phyloP scores from a whole-genome alignment of 2,888 invertebrate genomes.

The Synergus japonicus region DNA sequence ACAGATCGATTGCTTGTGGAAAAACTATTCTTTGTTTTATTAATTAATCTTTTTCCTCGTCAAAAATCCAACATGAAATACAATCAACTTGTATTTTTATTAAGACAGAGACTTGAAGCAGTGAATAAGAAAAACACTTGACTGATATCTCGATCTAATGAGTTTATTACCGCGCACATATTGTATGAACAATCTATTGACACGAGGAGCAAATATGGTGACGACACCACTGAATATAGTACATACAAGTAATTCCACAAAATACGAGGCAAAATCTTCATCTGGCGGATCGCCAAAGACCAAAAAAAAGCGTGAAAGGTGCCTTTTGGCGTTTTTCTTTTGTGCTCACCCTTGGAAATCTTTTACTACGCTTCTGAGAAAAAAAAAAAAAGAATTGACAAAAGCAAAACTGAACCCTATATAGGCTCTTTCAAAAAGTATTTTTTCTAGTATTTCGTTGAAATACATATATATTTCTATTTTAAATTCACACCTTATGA shows the following conservation, averaged over 20 bases:
- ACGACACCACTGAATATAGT: constrained; percentile 20
- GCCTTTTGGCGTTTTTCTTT: constrained; percentile 16
- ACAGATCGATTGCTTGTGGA: not conserved
- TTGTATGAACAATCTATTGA: constrained; percentile 18
- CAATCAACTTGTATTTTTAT: constrained; percentile 11
- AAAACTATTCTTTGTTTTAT: constrained; percentile 5
- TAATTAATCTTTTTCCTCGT: constrained; percentile 6
- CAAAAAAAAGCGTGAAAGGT: constrained; percentile 18
- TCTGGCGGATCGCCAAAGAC: constrained; percentile 19
- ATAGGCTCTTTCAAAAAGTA: not conserved
- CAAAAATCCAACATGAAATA: not conserved
- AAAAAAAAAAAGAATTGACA: constrained; percentile 31
- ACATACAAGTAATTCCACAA: not conserved
- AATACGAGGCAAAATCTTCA: constrained; percentile 17
- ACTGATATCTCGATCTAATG: constrained; percentile 35
- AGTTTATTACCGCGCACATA: constrained; percentile 25
- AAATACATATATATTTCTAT: not conserved
- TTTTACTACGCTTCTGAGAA: constrained; percentile 11
- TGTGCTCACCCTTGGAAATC: constrained; percentile 26
- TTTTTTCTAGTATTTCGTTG: not conserved
- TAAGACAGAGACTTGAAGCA: not conserved
- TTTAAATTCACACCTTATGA: not conserved
- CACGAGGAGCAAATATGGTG: not conserved
- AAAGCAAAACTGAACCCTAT: constrained; percentile 15
- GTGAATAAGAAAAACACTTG: constrained; percentile 23